Evolutionary conservation across 2,113 vertebrate species (phyloP).

Genomic region (Opisthocomus hoazin): DNA sequence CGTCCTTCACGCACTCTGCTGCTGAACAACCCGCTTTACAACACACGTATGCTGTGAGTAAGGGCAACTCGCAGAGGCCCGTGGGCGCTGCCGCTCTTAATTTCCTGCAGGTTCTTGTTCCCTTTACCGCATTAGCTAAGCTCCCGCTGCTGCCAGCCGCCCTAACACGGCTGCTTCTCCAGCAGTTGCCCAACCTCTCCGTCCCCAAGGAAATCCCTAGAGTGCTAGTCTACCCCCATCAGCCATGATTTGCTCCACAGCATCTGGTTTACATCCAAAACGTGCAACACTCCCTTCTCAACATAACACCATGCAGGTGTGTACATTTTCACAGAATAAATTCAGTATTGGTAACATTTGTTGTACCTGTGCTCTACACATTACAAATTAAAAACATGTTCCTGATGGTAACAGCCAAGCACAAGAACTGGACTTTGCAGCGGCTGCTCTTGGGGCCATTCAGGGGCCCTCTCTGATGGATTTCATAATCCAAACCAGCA

Average conservation of each 20-base stretch:
- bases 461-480: background rate
- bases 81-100: background rate
- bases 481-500: background rate
- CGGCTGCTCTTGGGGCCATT: accelerated
- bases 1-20: background rate
- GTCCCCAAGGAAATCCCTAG: background rate
- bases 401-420: background rate
- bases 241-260: background rate
- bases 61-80: background rate
- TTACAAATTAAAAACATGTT: background rate
- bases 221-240: background rate
- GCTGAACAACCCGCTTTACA: background rate
- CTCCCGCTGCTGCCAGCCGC: background rate
- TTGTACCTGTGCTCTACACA: background rate
- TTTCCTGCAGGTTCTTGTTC: background rate
- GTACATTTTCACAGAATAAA: background rate
- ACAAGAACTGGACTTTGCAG: background rate
- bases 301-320: background rate
- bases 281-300: accelerated
- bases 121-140: background rate
- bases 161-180: background rate
- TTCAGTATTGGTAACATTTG: background rate
- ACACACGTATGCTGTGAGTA: background rate
- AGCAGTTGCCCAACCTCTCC: background rate
- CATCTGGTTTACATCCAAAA: background rate